Evolutionary conservation across 2,888 invertebrate species (phyloP).

Genomic region (Ormyrus thymus): DNA sequence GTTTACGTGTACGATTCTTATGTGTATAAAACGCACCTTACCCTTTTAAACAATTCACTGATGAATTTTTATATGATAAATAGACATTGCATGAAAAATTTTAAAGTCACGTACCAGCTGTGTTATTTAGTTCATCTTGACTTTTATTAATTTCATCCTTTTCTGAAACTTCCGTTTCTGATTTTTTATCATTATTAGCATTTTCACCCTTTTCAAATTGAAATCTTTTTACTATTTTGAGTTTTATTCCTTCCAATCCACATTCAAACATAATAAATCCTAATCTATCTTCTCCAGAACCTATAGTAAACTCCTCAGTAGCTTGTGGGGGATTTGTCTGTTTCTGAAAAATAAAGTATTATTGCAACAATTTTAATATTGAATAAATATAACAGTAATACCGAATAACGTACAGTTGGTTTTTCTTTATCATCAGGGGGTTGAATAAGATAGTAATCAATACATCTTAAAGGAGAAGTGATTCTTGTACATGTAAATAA

Average conservation of each 20-base stretch:
- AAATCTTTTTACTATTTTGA: constrained; percentile 86
- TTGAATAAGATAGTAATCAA: constrained; percentile 77
- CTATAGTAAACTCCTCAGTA: constrained; percentile 76
- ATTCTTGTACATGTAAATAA: constrained; percentile 88
- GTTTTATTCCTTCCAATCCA: constrained; percentile 91
- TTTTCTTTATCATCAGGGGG: constrained; percentile 71
- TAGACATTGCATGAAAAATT: background rate
- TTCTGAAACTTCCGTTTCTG: constrained; percentile 67
- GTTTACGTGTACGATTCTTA: no score
- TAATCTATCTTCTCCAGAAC: constrained; percentile 79
- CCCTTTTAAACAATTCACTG: background rate
- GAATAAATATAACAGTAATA: constrained; percentile 16
- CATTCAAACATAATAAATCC: constrained; percentile 98
- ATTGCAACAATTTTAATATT: constrained; percentile 12
- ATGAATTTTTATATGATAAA: constrained; percentile 5
- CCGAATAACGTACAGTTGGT: constrained; percentile 63
- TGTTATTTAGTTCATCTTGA: constrained; percentile 72
- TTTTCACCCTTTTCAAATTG: constrained; percentile 85
- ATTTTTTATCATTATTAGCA: constrained; percentile 77
- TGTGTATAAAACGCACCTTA: no score
- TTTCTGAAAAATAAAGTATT: constrained; percentile 60
- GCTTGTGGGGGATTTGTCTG: constrained; percentile 68
- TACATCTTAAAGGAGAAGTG: constrained; percentile 78
- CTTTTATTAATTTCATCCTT: constrained; percentile 71
- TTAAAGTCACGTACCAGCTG: constrained; percentile 59